phyloP scores from a whole-genome alignment of 2,113 vertebrate genomes.

The Salvelinus alpinus region DNA sequence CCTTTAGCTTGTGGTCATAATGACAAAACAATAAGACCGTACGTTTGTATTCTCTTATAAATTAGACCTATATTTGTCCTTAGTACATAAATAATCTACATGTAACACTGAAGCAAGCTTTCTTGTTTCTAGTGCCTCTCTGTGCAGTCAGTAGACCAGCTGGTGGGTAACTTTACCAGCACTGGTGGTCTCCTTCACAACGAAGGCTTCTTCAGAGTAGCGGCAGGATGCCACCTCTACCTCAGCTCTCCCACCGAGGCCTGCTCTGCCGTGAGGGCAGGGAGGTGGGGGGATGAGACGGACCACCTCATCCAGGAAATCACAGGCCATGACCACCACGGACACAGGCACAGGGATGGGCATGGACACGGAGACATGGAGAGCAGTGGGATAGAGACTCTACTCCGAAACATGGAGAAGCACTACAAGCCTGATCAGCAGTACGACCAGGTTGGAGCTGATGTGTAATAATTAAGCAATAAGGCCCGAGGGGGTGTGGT shows the following conservation, averaged over 20 bases:
- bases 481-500: too few relatives aligned
- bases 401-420: conserved; percentile 16
- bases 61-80: too few relatives aligned
- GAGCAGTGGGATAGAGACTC: neutral
- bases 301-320: conserved; percentile 11
- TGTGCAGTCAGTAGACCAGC: conserved; percentile 19
- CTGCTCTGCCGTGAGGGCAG: conserved; percentile 21
- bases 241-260: conserved; percentile 20
- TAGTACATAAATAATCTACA: too few relatives aligned
- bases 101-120: too few relatives aligned
- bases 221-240: conserved; percentile 24
- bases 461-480: neutral
- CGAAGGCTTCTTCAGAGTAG: conserved; percentile 27
- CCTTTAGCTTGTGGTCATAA: too few relatives aligned
- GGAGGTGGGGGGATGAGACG: conserved; percentile 19
- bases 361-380: neutral
- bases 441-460: conserved; percentile 4
- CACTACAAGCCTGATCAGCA: conserved; percentile 12
- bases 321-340: neutral
- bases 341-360: neutral
- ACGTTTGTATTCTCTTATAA: too few relatives aligned
- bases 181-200: neutral
- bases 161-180: neutral
- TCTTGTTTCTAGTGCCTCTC: conserved; percentile 6
- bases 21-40: too few relatives aligned